Conservation (phyloP, 2,797 vertebrate species). For the Atherinosoma microstoma region DNA sequence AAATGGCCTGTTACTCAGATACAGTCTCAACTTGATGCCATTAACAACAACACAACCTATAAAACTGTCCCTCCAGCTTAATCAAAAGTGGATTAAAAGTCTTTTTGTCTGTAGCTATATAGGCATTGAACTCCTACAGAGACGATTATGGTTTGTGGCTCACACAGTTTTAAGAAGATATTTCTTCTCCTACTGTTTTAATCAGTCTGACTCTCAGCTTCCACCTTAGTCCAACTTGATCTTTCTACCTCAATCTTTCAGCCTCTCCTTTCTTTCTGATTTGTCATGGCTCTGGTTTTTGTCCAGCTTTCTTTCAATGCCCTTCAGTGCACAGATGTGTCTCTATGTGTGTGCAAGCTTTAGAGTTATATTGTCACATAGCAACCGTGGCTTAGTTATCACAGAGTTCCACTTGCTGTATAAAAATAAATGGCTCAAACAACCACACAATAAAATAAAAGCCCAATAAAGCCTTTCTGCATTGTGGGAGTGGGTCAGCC, state of each 20-base stretch:
- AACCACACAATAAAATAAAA: constrained; percentile 37
- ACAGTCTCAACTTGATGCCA: constrained; percentile 37
- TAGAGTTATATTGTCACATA: constrained; percentile 39
- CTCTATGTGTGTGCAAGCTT: constrained; percentile 12
- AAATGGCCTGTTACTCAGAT: constrained; percentile 13
- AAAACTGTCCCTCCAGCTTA: constrained; percentile 46
- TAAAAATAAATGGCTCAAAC: constrained; percentile 15
- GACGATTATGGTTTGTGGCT: constrained; percentile 51
- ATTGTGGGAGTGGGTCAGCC: constrained; percentile 36
- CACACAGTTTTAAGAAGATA: constrained; percentile 19
- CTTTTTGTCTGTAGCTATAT: constrained; percentile 21
- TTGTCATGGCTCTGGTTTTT: constrained; percentile 28
- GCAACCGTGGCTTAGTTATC: constrained; percentile 24
- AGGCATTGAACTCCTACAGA: constrained; percentile 41
- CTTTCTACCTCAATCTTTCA: constrained; percentile 25
- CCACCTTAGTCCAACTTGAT: constrained; percentile 8
- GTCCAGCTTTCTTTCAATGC: constrained; percentile 1
- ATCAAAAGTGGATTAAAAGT: constrained; percentile 70
- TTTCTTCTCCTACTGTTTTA: constrained; percentile 31
- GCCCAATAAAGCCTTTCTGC: constrained; percentile 33
- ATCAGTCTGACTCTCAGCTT: constrained; percentile 11
- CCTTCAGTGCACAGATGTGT: neutral
- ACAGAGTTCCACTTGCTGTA: constrained; percentile 18
- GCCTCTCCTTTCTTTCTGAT: constrained; percentile 8
- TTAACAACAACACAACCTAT: constrained; percentile 49